Evolutionary conservation across 2,888 invertebrate species (phyloP).

Genomic region (Beris chalybata): DNA sequence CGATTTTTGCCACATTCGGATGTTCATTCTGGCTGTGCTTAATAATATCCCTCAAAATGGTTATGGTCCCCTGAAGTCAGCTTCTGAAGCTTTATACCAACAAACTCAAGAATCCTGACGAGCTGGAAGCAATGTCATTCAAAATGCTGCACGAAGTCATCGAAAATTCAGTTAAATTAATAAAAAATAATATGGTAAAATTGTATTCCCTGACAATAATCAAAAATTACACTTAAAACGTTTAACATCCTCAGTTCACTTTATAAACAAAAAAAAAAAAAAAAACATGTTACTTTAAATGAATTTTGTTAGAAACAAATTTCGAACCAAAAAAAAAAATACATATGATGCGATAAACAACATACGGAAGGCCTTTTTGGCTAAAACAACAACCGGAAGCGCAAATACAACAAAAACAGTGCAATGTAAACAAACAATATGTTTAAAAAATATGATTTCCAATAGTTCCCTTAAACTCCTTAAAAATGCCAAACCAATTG

Average conservation of each 20-base stretch:
- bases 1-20: too few species aligned
- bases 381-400: slow-evolving; percentile 3
- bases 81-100: too few species aligned
- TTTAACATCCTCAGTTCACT: slow-evolving; percentile 41
- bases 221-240: background rate
- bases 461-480: slow-evolving; percentile 42
- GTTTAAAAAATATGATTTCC: slow-evolving; percentile 40
- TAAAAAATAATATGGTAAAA: too few species aligned
- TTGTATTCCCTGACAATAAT: background rate
- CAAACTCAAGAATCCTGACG: too few species aligned
- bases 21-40: too few species aligned
- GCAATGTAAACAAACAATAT: slow-evolving; percentile 27
- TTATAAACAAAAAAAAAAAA: slow-evolving; percentile 36
- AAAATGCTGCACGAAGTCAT: too few species aligned
- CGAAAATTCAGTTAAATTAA: too few species aligned
- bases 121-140: too few species aligned
- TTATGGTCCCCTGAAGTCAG: too few species aligned
- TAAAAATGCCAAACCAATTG: slow-evolving; percentile 42
- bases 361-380: slow-evolving; percentile 33
- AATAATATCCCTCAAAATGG: too few species aligned
- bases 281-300: slow-evolving; percentile 39
- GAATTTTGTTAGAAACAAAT: slow-evolving; percentile 36
- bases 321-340: slow-evolving; percentile 25
- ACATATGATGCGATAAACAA: slow-evolving; percentile 3
- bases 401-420: slow-evolving; percentile 33